Conservation (phyloP, 2,888 invertebrate genomes). For the Andrena chrysosceles region DNA sequence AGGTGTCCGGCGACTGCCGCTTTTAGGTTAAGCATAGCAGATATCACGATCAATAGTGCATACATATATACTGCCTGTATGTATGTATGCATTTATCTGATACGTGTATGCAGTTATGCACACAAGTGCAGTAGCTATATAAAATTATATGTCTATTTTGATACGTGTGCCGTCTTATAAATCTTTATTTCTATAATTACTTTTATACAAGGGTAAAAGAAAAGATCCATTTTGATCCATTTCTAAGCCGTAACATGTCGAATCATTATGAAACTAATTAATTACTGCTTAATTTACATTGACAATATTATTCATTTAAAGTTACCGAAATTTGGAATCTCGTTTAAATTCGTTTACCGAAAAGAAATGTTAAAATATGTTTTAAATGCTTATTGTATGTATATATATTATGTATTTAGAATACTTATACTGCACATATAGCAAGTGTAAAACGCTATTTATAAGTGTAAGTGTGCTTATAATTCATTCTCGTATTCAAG, state of each 20-base stretch:
- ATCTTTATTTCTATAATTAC: not conserved
- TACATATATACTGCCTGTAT: not conserved
- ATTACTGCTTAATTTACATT: not conserved
- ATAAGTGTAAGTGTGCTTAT: too few relatives aligned
- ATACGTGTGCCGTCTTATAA: not conserved
- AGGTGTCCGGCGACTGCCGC: slow-evolving; percentile 41
- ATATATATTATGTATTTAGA: not conserved
- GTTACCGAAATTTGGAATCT: not conserved
- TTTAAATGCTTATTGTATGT: not conserved
- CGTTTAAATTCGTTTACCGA: not conserved
- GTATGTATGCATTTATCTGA: not conserved
- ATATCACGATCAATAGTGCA: slow-evolving; percentile 27
- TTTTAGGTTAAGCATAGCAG: slow-evolving; percentile 44
- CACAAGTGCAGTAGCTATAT: not conserved
- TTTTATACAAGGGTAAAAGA: not conserved
- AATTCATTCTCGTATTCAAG: too few relatives aligned
- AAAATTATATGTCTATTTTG: not conserved
- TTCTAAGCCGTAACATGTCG: too few relatives aligned
- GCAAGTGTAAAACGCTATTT: too few relatives aligned
- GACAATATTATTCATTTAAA: not conserved
- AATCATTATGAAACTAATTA: too few relatives aligned
- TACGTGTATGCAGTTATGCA: not conserved
- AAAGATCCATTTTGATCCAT: not conserved
- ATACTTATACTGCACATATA: too few relatives aligned
- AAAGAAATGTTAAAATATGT: not conserved